Conservation (phyloP, 2,888 invertebrate genomes). For the Hirudinaria manillensis region DNA sequence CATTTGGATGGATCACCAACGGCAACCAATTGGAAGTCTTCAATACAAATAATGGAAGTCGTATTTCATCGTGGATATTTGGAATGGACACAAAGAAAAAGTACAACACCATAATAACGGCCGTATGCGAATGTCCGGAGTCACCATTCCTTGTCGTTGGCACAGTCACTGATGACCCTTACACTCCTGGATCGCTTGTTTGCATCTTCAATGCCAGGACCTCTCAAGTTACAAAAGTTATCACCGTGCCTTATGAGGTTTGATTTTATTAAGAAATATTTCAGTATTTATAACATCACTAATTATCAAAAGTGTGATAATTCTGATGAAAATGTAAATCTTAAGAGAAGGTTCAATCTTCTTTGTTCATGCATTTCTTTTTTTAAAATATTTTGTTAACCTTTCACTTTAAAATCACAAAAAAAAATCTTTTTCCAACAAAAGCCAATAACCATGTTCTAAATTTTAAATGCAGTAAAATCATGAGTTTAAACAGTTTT, state of each 20-base stretch:
- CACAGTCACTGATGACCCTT: conserved; percentile 8
- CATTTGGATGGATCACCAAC: conserved; percentile 5
- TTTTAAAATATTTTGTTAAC: no score
- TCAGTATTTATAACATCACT: no score
- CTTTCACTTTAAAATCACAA: no score
- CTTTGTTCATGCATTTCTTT: no score
- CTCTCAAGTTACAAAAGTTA: conserved; percentile 3
- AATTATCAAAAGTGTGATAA: no score
- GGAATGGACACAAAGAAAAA: background rate
- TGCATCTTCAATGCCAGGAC: conserved; percentile 2
- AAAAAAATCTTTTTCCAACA: no score
- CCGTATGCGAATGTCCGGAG: background rate
- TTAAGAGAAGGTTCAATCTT: no score
- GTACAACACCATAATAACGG: conserved; percentile 2
- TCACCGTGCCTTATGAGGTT: conserved; percentile 9
- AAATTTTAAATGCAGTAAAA: no score
- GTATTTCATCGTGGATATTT: conserved; percentile 1
- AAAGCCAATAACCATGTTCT: no score
- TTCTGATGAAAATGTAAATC: no score
- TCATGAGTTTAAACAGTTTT: no score
- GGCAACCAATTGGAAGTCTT: background rate
- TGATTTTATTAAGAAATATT: background rate
- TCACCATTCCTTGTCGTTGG: background rate
- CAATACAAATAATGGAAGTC: background rate
- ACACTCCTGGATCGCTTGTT: conserved; percentile 1